Conservation (phyloP, 1,140 invertebrate genomes). For the Oncopodura yosiiana region DNA sequence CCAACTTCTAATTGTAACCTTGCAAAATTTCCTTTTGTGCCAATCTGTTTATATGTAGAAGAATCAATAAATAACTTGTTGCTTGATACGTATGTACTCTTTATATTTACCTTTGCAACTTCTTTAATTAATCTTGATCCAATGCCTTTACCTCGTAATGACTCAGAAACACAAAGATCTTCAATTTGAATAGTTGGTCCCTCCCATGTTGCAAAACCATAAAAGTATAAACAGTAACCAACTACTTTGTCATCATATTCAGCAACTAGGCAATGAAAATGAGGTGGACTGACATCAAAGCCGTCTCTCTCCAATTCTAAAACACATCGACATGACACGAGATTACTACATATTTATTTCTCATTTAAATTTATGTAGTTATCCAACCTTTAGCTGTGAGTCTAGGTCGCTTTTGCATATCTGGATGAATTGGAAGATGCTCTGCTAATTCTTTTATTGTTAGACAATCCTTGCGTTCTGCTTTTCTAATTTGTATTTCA, state of each 20-base stretch:
- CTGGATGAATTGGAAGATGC: conserved; percentile 70
- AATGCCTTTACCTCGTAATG: background rate
- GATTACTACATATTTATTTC: too few species aligned
- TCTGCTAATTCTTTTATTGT: conserved; percentile 45
- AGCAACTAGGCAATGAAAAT: background rate
- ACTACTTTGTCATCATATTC: background rate
- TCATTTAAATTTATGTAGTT: too few species aligned
- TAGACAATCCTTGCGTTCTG: conserved; percentile 43
- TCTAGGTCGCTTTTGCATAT: conserved; percentile 62
- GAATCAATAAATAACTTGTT: background rate
- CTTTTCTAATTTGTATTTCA: conserved; percentile 36
- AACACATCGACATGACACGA: too few species aligned
- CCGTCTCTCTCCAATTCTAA: background rate
- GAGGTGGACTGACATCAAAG: background rate
- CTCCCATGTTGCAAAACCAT: background rate
- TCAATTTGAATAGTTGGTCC: background rate
- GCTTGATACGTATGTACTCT: too few species aligned
- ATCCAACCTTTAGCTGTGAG: conserved; percentile 50
- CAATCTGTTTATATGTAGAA: background rate
- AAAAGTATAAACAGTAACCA: background rate
- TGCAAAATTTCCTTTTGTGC: background rate
- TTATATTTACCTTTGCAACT: background rate
- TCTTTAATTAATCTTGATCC: background rate
- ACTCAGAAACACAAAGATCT: background rate
- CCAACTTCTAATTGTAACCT: background rate